Base-by-base conservation (phyloP, 2,888 invertebrate genomes). In the Parnassius glacialis region DNA sequence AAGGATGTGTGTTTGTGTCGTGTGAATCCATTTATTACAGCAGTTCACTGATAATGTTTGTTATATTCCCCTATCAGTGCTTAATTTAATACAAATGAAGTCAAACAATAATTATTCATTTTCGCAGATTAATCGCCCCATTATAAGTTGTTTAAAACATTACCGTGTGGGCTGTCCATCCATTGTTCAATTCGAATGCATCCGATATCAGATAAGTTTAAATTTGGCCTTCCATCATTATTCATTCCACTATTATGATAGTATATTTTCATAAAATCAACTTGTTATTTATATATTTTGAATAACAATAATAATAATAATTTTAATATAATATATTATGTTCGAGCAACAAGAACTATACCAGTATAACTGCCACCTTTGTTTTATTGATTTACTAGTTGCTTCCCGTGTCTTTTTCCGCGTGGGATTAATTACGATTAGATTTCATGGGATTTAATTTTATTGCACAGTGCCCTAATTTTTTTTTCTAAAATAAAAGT, bases 131-230 rank as follows among this genome's bases (percentile, higher is more conserved):
- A 53, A 48, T 47, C 34, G 59, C 9, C 10, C 41, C 43, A 16
- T 48, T 47, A 59, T 48, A 16, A 59, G 59, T 59, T 59, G 59
- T 59, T 53, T 53, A 53, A 59, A 59, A 59, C 59, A 59, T 54
- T 59, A 53, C 47, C 20, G 20, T 13, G 41, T 41, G 48, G 13
- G 11, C 2, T 41, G 42, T 45, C 47, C 53, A 45, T 11, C n/a
- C 45, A 53, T 52, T 59, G 53, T 42, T 53, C 48, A 47, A 59
- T 48, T 47, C 42, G 42, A 44, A 51, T 25, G 3, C 59, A 44
- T 3, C n/a, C 52, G 34, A 53, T 59, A 59, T 59, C 53, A 34
- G 47, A 53, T 53, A 45, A 52, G 45, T 59, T 41, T 25, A 44
- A 45, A 59, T 53, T 52, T 34, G 45, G 2, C 41, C 47, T 44